Base-by-base conservation (phyloP, 2,888 invertebrate genomes). In the Plusia festucae region DNA sequence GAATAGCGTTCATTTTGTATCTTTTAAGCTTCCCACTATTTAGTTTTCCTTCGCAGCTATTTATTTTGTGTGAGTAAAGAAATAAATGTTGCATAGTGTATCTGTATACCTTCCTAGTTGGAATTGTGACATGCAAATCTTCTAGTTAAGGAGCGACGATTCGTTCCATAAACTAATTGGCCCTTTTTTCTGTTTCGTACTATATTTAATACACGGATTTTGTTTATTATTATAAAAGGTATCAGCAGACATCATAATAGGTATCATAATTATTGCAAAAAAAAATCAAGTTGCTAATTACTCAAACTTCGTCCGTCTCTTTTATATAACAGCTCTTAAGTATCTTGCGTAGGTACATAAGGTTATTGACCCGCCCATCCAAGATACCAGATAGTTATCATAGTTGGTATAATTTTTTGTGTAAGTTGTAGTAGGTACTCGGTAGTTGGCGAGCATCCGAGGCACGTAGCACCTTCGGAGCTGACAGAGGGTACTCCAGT, bases 371-470 rank as follows among this genome's bases (percentile, higher is more conserved):
- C n/a, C 8, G 18, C 18, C 9, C 46, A 7, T 18, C 16, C 30
- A 57, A n/a, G 34, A 20, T 34, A 52, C 20, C 40, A 60, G 60
- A 59, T 65, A 66, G 46, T 60, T 53, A 62, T 65, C 54, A 77
- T 59, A 71, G 68, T 73, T 59, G 59, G 32, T 66, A 75, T 67
- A 73, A 72, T 74, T 69, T n/a, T 78, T 71, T 68, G 69, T 70
- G 58, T 68, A 70, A 76, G 65, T 73, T 67, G 58, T 74, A 57
- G 61, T 68, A 52, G 62, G 76, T 76, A 63, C 72, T 76, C 63
- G 56, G 73, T 79, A 88, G 86, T 90, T 92, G 91, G 91, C 91
- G 76, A 76, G 76, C 79, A 86, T 91, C 91, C 92, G 90, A 91
- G 88, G 86, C 92, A 91, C 92, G 91, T 91, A 88, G 83, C 84